Evolutionary conservation across 2,113 vertebrate genomes (phyloP), one percentile per base, ranked within the genome.

Genomic region (Bucco capensis): DNA sequence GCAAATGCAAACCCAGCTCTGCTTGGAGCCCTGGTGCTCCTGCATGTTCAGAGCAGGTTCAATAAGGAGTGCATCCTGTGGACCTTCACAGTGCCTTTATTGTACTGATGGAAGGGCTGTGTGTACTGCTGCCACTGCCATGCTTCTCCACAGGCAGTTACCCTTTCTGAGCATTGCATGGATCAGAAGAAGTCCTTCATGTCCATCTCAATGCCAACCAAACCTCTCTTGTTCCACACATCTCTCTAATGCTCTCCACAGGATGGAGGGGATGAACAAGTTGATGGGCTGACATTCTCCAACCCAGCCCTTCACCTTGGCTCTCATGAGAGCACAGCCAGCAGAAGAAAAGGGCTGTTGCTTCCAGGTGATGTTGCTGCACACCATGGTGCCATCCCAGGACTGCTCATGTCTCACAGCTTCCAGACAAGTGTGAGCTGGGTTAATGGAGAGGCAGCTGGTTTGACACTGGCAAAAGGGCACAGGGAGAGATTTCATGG

Each of bases 1-100:
- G 88, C 51, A 73, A 76, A 76, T 62, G 91, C 25, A 72, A 80
- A 57, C 27, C 72, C 73, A 70, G 62, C 82, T 88, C 94, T 83
- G 3, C 5, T 69, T 74, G 65, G 38, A 73, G 71, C 78, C 83
- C 89, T 82, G 42, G 23, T 87, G 89, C 79, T 87, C 78, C 9
- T 33, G 46, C 86, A 40, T 72, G 85, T 77, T 13, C 71, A 33
- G 51, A 35, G 81, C 71, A 38, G 56, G 38, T 61, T 47, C 47
- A 61, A 40, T 21, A 33, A 44, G 38, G 5, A 8, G 38, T 0
- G 1, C 2, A 12, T 28, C 69, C 47, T 31, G 5, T 6, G 0
- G 14, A n/a, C 77, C 61, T 89, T 46, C 50, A 7, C 37, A 19
- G 21, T 1, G 5, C 3, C 19, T 25, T n/a, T 12, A 15, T 17